These are phyloP conservation scores for Timema cristinae DNA, from an alignment of 2,888 invertebrate species.

Conservation along the genomic window DNA sequence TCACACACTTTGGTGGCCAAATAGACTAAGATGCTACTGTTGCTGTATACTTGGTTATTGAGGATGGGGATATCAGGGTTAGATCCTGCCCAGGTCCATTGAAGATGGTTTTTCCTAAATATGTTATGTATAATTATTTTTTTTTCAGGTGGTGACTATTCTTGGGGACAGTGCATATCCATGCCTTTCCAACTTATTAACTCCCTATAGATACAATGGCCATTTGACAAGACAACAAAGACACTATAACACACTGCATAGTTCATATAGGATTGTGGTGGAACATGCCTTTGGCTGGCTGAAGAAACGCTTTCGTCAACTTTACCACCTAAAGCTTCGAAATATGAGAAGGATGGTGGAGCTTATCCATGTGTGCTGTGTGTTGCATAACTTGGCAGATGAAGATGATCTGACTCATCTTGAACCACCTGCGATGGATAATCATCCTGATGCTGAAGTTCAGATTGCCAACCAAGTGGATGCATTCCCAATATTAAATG, in stretches of 20 bases:
- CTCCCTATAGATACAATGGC: constrained; percentile 30
- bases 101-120: too few species aligned
- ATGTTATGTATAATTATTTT: neutral
- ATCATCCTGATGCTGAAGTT: neutral
- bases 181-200: constrained; percentile 27
- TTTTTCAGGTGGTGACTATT: constrained; percentile 22
- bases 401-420: neutral
- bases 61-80: too few species aligned
- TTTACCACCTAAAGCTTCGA: neutral
- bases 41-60: too few species aligned
- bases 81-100: too few species aligned
- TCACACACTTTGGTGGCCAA: too few species aligned
- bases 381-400: constrained; percentile 6
- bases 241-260: constrained; percentile 17
- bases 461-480: neutral
- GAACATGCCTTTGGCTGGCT: constrained; percentile 3
- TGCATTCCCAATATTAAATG: neutral
- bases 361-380: neutral
- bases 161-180: constrained; percentile 34
- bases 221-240: constrained; percentile 24
- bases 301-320: neutral
- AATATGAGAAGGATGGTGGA: neutral
- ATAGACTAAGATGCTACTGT: too few species aligned
- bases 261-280: neutral
- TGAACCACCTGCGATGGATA: neutral